Evolutionary conservation across 1,140 invertebrate genomes (phyloP).

Genomic region (Zaprionus vittiger): DNA sequence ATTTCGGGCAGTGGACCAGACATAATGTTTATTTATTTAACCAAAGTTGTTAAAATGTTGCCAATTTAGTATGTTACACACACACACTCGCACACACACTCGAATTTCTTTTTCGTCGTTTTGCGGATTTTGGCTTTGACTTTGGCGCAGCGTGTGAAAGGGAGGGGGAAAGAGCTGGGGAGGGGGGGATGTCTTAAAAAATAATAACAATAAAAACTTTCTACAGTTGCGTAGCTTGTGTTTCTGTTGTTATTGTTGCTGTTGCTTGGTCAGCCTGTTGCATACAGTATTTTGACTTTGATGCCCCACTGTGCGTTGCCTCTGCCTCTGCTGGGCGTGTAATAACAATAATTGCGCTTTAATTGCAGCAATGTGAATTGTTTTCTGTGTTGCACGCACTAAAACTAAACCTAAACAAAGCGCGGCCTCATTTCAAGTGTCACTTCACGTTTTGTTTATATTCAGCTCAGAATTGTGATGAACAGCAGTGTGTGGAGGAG

Average conservation of each 20-base stretch:
- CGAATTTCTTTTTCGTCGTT: slow-evolving; percentile 60
- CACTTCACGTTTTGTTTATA: slow-evolving; percentile 17
- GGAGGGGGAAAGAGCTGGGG: background rate
- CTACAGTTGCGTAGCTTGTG: slow-evolving; percentile 68
- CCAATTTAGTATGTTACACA: slow-evolving; percentile 49
- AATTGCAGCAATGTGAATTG: slow-evolving; percentile 48
- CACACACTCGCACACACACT: slow-evolving; percentile 22
- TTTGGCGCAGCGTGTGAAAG: slow-evolving; percentile 34
- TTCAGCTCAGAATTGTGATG: slow-evolving; percentile 18
- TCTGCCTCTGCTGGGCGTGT: slow-evolving; percentile 20
- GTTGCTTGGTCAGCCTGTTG: slow-evolving; percentile 40
- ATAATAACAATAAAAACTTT: slow-evolving; percentile 77
- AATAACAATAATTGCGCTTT: slow-evolving; percentile 26
- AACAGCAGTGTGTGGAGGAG: slow-evolving; percentile 1
- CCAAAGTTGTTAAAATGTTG: slow-evolving; percentile 40
- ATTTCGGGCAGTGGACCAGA: slow-evolving; percentile 73
- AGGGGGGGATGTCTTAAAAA: slow-evolving; percentile 32
- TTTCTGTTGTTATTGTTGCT: slow-evolving; percentile 43
- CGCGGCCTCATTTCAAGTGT: slow-evolving; percentile 18
- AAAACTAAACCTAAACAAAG: slow-evolving; percentile 32
- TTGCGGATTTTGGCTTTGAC: slow-evolving; percentile 41
- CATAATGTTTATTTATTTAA: slow-evolving; percentile 55
- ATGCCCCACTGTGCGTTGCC: slow-evolving; percentile 13
- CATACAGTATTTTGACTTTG: slow-evolving; percentile 74
- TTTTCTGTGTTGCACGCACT: slow-evolving; percentile 37